Conservation (phyloP, 2,888 invertebrate genomes). For the Conchocele bisecta region DNA sequence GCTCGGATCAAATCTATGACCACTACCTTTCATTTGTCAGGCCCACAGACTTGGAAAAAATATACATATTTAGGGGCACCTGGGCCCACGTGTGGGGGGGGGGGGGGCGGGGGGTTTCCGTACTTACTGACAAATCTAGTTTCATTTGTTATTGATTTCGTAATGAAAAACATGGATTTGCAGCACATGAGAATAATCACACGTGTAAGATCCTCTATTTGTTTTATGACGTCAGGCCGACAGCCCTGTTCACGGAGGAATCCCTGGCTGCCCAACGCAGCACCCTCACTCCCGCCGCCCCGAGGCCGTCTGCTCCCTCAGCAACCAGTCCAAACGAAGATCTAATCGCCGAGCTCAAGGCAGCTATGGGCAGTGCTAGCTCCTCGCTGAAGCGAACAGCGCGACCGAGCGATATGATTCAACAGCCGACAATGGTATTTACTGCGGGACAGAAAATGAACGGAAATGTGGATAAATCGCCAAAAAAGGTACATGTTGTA, state of each 20-base stretch:
- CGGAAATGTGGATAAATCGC: neutral
- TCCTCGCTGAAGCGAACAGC: conserved; percentile 27
- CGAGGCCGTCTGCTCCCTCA: neutral
- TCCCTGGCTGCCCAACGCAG: conserved; percentile 40
- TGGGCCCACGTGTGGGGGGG: too few species aligned
- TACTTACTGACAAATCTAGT: too few species aligned
- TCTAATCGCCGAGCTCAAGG: conserved; percentile 60
- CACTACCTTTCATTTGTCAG: too few species aligned
- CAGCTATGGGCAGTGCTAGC: conserved; percentile 49
- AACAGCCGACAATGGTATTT: conserved; percentile 41
- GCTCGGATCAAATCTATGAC: too few species aligned
- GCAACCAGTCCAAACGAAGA: conserved; percentile 30
- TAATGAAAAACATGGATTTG: too few species aligned
- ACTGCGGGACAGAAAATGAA: conserved; percentile 20
- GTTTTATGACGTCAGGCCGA: conserved; percentile 25
- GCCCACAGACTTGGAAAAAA: too few species aligned
- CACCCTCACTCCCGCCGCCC: conserved; percentile 26
- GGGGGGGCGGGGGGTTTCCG: too few species aligned
- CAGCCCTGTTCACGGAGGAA: conserved; percentile 37
- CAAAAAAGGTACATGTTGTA: conserved; percentile 1
- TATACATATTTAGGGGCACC: too few species aligned
- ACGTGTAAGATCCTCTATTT: neutral
- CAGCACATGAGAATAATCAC: neutral
- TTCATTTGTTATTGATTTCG: too few species aligned
- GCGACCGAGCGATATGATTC: too few species aligned